Percentiles rank a stretch among this genome's conserved stretches.
Conservation (phyloP, 64 coral and sea anemone species). For the Cladopsammia gracilis region DNA sequence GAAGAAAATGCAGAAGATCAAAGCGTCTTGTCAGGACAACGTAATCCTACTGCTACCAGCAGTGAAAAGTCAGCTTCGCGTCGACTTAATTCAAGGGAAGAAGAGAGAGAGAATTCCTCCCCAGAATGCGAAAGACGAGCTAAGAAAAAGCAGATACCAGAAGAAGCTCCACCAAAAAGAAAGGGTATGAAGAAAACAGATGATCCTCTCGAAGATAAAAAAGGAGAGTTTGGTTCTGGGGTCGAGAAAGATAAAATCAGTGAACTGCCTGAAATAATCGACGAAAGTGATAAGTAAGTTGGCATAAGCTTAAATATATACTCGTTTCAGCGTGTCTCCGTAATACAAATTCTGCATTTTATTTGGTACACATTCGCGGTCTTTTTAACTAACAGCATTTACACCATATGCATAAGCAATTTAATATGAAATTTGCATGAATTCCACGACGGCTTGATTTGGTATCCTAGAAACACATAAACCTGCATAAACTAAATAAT, state of each 20-base stretch:
- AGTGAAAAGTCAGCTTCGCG: background rate
- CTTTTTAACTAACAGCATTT: too few relatives aligned
- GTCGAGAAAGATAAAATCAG: background rate
- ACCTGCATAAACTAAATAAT: too few relatives aligned
- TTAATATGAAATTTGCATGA: background rate
- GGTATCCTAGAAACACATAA: conserved; percentile 10
- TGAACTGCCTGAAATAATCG: conserved; percentile 5
- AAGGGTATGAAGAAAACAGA: conserved; percentile 6
- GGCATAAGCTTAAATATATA: too few relatives aligned
- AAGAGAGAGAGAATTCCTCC: conserved; percentile 23
- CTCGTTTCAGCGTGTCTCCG: background rate
- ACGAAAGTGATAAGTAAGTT: conserved; percentile 8
- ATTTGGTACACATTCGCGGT: too few relatives aligned
- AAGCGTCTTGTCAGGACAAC: background rate
- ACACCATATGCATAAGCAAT: background rate
- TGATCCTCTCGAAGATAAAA: background rate
- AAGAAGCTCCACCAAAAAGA: conserved; percentile 49
- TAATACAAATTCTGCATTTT: too few relatives aligned
- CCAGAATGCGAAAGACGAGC: conserved; percentile 57
- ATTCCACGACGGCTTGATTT: background rate
- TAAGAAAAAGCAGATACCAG: conserved; percentile 1
- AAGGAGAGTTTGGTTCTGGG: background rate
- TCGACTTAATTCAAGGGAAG: background rate
- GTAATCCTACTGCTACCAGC: background rate
- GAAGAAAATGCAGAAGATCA: background rate